Conservation (phyloP, 2,888 invertebrate species). For the Allolobophora icterica region DNA sequence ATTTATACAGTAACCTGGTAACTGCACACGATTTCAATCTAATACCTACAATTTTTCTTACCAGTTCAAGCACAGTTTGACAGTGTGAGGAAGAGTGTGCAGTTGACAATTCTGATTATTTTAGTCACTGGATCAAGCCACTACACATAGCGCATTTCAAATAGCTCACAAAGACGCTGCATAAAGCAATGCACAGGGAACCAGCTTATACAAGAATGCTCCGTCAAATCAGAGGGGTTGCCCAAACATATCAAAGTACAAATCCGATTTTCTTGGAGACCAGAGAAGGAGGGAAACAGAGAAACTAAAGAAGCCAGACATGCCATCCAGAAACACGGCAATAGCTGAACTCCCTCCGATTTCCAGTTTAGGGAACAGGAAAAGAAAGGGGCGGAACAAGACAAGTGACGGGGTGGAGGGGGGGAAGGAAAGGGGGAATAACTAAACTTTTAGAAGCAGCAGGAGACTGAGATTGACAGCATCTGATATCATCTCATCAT, state of each 20-base stretch:
- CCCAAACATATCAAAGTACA: not conserved
- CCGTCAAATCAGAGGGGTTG: not conserved
- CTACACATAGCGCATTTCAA: too few species aligned
- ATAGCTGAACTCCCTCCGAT: not conserved
- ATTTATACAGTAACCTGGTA: too few species aligned
- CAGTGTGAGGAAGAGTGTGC: too few species aligned
- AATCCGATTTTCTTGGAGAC: not conserved
- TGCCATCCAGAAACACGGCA: not conserved
- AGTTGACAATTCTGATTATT: too few species aligned
- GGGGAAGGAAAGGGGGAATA: not conserved
- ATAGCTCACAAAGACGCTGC: too few species aligned
- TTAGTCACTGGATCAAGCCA: too few species aligned
- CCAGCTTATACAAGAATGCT: not conserved
- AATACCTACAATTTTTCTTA: too few species aligned
- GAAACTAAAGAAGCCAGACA: not conserved
- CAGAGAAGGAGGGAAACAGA: not conserved
- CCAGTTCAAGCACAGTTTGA: too few species aligned
- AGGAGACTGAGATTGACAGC: constrained; percentile 21
- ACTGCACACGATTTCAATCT: too few species aligned
- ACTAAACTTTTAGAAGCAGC: not conserved
- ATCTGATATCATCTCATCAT: not conserved
- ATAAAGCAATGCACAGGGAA: too few species aligned
- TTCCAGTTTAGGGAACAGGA: not conserved
- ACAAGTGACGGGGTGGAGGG: constrained; percentile 12
- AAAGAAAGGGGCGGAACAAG: not conserved